phyloP scores from a whole-genome alignment of 2,797 vertebrate genomes.

The Coracias cyanogaster region DNA sequence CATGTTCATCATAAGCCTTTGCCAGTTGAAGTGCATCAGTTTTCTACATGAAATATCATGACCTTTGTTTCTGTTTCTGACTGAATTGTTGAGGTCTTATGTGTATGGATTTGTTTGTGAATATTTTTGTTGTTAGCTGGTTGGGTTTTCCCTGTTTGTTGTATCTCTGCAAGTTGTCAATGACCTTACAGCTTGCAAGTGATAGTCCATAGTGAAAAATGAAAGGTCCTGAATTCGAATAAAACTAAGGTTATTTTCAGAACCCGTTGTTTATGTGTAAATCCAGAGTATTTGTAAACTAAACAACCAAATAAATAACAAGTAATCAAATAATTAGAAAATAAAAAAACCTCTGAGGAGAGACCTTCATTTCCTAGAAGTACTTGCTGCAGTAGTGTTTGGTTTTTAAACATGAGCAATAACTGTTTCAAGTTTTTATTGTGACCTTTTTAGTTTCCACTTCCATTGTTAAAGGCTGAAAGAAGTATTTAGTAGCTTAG shows the following conservation, averaged over 20 bases:
- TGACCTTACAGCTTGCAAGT: neutral
- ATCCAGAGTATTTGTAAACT: neutral
- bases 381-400: neutral
- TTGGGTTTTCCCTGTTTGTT: neutral
- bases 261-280: neutral
- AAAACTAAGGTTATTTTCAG: neutral
- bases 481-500: neutral
- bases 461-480: neutral
- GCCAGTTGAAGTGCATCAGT: neutral
- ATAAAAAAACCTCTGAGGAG: neutral
- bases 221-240: neutral
- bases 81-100: neutral
- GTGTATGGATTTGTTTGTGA: fast-evolving
- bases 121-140: neutral
- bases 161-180: neutral
- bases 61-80: neutral
- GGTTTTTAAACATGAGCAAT: fast-evolving
- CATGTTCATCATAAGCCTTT: neutral
- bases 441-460: neutral
- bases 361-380: neutral
- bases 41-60: neutral
- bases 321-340: neutral
- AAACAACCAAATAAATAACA: neutral
- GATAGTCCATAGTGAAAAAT: neutral
- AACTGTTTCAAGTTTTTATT: neutral